Base-by-base conservation (phyloP, 2,113 vertebrate species). In the Monopterus albus region DNA sequence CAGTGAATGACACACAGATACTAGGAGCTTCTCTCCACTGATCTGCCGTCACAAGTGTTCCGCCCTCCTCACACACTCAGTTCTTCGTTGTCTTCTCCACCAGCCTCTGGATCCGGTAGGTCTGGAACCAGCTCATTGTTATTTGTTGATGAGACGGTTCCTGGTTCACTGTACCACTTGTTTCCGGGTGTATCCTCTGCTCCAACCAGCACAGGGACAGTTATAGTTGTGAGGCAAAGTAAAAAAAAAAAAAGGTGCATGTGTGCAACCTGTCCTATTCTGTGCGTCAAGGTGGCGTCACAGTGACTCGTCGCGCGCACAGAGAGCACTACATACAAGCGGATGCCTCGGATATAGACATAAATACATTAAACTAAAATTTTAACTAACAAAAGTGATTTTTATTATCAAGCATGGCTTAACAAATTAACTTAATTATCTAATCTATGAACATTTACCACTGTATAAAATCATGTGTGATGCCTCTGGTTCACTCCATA, bases 41-140 rank as follows among this genome's bases (percentile, higher is more conserved):
- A 8, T n/a, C 10, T n/a, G 43, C 72, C 61, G 82, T 85, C 88
- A 88, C 84, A 89, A 85, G 88, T 90, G 80, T 59, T 69, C 66
- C 85, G 40, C 78, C 78, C 86, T 66, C 75, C 75, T 57, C 11
- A 50, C 1, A 51, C 64, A 49, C 58, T 36, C 55, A 61, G 60
- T 61, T 62, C 45, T 45, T 31, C 35, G 2, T 11, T 45, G 3
- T 53, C 18, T 11, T 20, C 25, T 15, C 13, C 55, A 25, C 13
- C 43, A 43, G 12, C 39, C 52, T 43, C 25, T 35, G 4, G 23
- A 15, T 36, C 5, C 38, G 49, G 17, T 20, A 10, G 6, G 15
- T 17, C 12, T 15, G 20, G 17, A 12, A 1, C 5, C 25, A 14
- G 12, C 15, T 46, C 3, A 5, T 2, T 49, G 38, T 11, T 31